These are phyloP conservation scores for Leucozona laternaria DNA, from an alignment of 2,888 invertebrate genomes.

Conservation along the genomic window DNA sequence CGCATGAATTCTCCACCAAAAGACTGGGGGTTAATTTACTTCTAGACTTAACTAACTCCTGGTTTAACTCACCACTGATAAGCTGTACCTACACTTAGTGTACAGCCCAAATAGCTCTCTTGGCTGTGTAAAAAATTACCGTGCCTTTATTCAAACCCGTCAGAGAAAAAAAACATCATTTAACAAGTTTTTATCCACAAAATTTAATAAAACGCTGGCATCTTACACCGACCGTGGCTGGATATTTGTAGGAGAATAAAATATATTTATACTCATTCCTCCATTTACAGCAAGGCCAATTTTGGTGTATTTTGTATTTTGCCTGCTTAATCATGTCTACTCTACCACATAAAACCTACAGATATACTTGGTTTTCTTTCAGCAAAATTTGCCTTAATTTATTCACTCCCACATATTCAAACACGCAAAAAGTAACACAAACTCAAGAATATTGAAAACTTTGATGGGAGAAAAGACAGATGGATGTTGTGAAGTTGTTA, in stretches of 20 bases:
- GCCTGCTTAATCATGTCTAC: neutral
- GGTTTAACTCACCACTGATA: too few relatives aligned
- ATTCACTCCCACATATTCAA: slow-evolving; percentile 58
- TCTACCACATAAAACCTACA: neutral
- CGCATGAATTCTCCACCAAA: too few relatives aligned
- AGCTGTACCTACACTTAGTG: too few relatives aligned
- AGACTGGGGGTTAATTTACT: too few relatives aligned
- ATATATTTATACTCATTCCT: neutral
- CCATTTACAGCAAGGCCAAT: neutral
- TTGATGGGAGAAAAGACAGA: slow-evolving; percentile 68
- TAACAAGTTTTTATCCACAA: neutral
- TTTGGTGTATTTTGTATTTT: neutral
- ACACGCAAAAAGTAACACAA: slow-evolving; percentile 60
- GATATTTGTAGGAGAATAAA: neutral
- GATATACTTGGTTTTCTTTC: neutral
- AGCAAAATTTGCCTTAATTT: slow-evolving; percentile 3
- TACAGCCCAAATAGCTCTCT: too few relatives aligned
- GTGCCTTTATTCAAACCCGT: neutral
- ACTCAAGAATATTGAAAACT: slow-evolving; percentile 64
- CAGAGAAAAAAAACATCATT: neutral
- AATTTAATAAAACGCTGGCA: neutral
- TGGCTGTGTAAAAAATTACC: too few relatives aligned
- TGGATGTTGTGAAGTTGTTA: slow-evolving; percentile 66
- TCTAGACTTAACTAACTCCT: too few relatives aligned
- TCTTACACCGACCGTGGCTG: neutral